Evolutionary conservation across 2,797 vertebrate genomes (phyloP), one percentile per base, ranked within the genome.

Genomic region (Melanotaenia parkinsoni): DNA sequence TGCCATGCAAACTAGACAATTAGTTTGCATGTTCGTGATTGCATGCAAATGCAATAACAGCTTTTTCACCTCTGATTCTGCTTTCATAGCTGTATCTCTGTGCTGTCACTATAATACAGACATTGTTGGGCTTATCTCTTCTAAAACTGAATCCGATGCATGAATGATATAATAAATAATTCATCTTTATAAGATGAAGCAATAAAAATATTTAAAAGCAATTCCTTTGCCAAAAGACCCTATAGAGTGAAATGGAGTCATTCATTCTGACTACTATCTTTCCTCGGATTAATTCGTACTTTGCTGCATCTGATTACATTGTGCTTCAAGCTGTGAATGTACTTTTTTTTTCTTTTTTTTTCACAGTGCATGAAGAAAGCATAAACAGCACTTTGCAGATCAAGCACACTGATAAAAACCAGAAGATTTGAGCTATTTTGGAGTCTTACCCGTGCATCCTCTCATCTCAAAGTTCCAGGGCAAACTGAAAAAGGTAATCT

Each of bases 401-500:
- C 72, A 63, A 90, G 86, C 87, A 76, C 64, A n/a, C 80, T 92
- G 94, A 95, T 94, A 94, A 94, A 87, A 91, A 88, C 66, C 77
- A 87, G 87, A 78, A 70, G 80, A 89, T 91, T 83, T 82, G 82
- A 90, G 90, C 87, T 91, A 90, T 94, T 92, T 95, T 85, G 78
- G 88, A 82, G 81, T 87, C 80, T 90, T 74, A 79, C 70, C 88
- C 90, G 56, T 82, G 84, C 87, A 89, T 90, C 85, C 85, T 86
- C 89, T 86, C 84, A 76, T 89, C 87, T 82, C 79, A 54, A 89
- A 88, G 92, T 95, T 94, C 86, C 90, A 85, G 92, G 93, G 92
- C 91, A 92, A 78, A 88, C 86, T 89, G 86, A 83, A 88, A 85
- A 93, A 95, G 92, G 92, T 95, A 95, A 95, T 95, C 94, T 95